A percentile compares a stretch with the other conserved stretches of the same genome.
These are phyloP conservation scores for Papilio polytes DNA, from an alignment of 1,140 invertebrate species.

Conservation along the genomic window DNA sequence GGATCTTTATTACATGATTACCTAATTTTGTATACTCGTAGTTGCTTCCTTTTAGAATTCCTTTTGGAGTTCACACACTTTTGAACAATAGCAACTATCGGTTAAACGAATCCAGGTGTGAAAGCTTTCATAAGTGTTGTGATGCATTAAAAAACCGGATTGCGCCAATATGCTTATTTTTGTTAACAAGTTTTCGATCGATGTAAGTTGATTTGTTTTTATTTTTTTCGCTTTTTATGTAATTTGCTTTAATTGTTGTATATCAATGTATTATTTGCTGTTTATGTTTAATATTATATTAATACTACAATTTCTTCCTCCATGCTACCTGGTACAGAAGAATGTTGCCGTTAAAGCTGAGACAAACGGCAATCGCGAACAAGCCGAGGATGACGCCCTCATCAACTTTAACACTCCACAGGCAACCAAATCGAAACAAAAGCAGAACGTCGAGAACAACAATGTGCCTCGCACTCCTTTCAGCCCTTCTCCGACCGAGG, in stretches of 20 bases:
- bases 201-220: slow-evolving; percentile 31
- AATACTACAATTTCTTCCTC: slow-evolving; percentile 46
- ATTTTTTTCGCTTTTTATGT: slow-evolving; percentile 38
- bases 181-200: slow-evolving; percentile 16
- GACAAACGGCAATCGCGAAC: slow-evolving; percentile 58
- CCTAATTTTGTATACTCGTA: background rate
- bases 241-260: slow-evolving; percentile 20
- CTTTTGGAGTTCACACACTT: no score
- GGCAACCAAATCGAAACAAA: slow-evolving; percentile 49
- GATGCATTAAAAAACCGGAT: background rate
- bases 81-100: background rate
- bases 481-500: slow-evolving; percentile 48
- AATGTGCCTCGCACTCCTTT: slow-evolving; percentile 57
- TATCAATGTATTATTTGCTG: background rate
- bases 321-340: slow-evolving; percentile 52
- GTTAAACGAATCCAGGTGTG: slow-evolving; percentile 16
- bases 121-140: slow-evolving; percentile 6
- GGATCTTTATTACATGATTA: background rate
- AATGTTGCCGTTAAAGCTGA: slow-evolving; percentile 39
- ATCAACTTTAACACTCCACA: slow-evolving; percentile 63
- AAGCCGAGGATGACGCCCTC: slow-evolving; percentile 60
- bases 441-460: slow-evolving; percentile 68
- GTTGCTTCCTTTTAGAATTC: background rate
- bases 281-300: slow-evolving; percentile 4
- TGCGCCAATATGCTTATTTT: slow-evolving; percentile 23